Evolutionary conservation across 2,797 vertebrate species (phyloP), one percentile per base, ranked within the genome.

Genomic region (Sebastes hubbsi): DNA sequence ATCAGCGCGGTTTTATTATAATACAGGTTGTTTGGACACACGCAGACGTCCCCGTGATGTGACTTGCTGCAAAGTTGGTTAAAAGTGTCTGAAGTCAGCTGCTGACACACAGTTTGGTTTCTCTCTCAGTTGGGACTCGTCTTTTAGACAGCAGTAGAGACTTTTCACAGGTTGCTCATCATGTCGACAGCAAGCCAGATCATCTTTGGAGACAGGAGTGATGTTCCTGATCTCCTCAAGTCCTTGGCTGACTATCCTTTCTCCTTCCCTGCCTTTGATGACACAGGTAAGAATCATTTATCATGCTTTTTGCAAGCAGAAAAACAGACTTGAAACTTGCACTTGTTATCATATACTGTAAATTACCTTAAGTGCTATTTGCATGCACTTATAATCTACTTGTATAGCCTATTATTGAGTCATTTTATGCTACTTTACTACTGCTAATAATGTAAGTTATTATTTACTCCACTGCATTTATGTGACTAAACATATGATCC

Each of bases 161-260:
- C 7, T 27, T 36, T 71, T 54, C 5, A 55, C 69, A 6, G 27
- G 5, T 27, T 24, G 16, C 24, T 59, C 70, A 89, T 59, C 72
- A 95, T 95, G 95, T 91, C 94, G 2, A 75, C 80, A 8, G 22
- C 58, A 0, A 92, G 87, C 29, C 84, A 88, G 9, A 34, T 87
- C 4, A 18, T 91, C 32, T 70, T 80, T 6, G 93, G 80, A 62
- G 94, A 93, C 3, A 94, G 95, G 95, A 89, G 83, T 77, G 91
- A 94, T 79, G 96, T 97, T 69, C 95, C 97, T 0, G 97, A 97
- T 88, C 95, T 98, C 64, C 94, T 98, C 73, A 98, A 95, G 91
- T 95, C 96, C 4, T 84, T 98, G 81, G 93, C 97, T 80, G 97
- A 98, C 63, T 97, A 96, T 66, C 95, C 97, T n/a, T 92, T 97